These are phyloP conservation scores for Coracias cyanogaster DNA, from an alignment of 2,797 vertebrate species.

Conservation along the genomic window DNA sequence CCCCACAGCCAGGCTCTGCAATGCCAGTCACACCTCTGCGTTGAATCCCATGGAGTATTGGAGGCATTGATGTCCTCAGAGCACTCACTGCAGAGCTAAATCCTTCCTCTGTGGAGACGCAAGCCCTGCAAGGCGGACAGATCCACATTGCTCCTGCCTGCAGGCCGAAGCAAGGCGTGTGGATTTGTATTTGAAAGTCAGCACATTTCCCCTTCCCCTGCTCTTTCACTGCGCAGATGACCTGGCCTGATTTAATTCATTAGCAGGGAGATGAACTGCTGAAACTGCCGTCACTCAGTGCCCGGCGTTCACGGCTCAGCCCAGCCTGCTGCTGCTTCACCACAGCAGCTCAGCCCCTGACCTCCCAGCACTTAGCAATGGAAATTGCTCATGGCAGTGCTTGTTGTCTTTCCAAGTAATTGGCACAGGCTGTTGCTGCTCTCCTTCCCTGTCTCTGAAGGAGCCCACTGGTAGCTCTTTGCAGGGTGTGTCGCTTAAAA, in stretches of 20 bases:
- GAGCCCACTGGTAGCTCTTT: background rate
- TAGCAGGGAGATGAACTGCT: background rate
- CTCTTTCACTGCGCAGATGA: background rate
- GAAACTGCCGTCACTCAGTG: background rate
- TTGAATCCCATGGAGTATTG: background rate
- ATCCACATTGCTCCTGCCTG: background rate
- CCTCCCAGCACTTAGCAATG: background rate
- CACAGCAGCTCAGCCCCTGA: background rate
- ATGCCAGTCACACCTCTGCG: background rate
- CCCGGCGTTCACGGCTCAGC: background rate
- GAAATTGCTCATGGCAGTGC: background rate
- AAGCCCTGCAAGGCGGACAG: background rate
- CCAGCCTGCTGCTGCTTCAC: background rate
- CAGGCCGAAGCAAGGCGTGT: background rate
- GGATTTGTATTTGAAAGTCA: background rate
- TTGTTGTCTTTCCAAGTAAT: background rate
- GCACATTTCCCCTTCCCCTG: background rate
- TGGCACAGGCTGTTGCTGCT: background rate
- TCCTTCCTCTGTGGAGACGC: background rate
- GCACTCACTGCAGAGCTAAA: background rate
- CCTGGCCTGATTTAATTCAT: conserved; percentile 16
- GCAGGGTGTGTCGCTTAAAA: background rate
- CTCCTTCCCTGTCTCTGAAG: background rate
- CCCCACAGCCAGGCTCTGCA: background rate
- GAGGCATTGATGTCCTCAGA: background rate